Conservation (phyloP, 2,797 vertebrate genomes). For the Garrulus glandarius region DNA sequence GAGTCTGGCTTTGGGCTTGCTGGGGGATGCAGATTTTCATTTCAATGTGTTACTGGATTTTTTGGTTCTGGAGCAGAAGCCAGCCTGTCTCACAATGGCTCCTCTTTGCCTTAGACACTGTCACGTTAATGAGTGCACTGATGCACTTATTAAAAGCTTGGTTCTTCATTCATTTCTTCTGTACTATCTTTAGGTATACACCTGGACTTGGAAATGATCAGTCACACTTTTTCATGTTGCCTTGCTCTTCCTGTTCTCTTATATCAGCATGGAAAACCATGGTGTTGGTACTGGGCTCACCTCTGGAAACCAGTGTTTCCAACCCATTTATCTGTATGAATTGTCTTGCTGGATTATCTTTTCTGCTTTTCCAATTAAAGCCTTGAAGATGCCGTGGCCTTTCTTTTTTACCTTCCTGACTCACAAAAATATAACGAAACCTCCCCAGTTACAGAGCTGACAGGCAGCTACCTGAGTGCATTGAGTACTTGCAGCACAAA, state of each 20-base stretch:
- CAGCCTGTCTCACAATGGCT: background rate
- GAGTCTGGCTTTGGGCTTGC: background rate
- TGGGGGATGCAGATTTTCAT: background rate
- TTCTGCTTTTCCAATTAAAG: background rate
- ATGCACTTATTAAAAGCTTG: slow-evolving; percentile 2
- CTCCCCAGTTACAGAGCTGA: background rate
- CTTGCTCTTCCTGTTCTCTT: background rate
- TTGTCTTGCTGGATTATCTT: background rate
- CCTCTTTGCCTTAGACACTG: background rate
- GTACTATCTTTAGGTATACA: background rate
- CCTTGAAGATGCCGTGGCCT: background rate
- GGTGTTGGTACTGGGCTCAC: background rate
- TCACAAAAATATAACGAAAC: background rate
- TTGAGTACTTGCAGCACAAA: background rate
- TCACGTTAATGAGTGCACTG: background rate
- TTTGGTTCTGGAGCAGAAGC: background rate
- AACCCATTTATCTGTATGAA: background rate
- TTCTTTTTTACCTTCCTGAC: background rate
- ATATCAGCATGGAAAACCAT: background rate
- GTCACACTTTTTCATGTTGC: background rate
- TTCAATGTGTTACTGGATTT: background rate
- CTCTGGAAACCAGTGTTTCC: background rate
- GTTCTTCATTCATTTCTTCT: slow-evolving; percentile 14
- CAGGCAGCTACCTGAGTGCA: background rate
- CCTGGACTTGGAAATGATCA: background rate